phyloP scores from a whole-genome alignment of 2,888 invertebrate genomes.

The Sceliomorpha sp. region DNA sequence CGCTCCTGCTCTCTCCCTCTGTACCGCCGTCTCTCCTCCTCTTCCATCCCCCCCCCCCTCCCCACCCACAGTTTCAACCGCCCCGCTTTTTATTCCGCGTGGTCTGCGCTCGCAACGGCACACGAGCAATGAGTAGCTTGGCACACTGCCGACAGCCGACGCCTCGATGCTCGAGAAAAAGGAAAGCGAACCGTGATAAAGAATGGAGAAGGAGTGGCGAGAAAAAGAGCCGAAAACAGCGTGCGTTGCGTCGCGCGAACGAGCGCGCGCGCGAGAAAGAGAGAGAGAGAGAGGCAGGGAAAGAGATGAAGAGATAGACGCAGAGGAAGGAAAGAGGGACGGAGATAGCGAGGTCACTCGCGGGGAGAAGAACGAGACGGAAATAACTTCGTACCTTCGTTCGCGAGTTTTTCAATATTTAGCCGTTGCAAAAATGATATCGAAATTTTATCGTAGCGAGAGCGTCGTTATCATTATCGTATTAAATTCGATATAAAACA shows the following conservation, averaged over 20 bases:
- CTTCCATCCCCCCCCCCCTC: slow-evolving; percentile 39
- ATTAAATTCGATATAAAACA: too few species aligned
- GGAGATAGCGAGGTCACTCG: too few species aligned
- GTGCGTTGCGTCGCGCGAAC: slow-evolving; percentile 48
- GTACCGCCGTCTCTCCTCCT: slow-evolving; percentile 14
- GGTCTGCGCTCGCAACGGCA: slow-evolving; percentile 55
- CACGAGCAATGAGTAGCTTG: slow-evolving; percentile 60
- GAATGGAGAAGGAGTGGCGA: slow-evolving; percentile 39
- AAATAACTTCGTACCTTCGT: too few species aligned
- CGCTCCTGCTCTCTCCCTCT: slow-evolving; percentile 27
- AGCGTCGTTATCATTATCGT: too few species aligned
- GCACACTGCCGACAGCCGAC: slow-evolving; percentile 67
- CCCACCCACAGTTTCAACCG: slow-evolving; percentile 41
- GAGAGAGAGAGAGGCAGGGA: slow-evolving; percentile 32
- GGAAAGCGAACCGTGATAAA: slow-evolving; percentile 58
- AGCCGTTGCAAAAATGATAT: too few species aligned
- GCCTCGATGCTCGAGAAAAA: slow-evolving; percentile 55
- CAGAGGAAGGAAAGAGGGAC: too few species aligned
- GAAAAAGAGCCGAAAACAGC: slow-evolving; percentile 51
- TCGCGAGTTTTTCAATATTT: too few species aligned
- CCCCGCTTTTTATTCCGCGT: slow-evolving; percentile 56
- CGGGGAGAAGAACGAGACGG: too few species aligned
- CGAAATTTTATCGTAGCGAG: too few species aligned
- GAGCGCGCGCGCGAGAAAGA: slow-evolving; percentile 31
- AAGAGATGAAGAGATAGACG: too few species aligned